Base-by-base conservation (phyloP, 2,888 invertebrate species). In the Euproctis similis region DNA sequence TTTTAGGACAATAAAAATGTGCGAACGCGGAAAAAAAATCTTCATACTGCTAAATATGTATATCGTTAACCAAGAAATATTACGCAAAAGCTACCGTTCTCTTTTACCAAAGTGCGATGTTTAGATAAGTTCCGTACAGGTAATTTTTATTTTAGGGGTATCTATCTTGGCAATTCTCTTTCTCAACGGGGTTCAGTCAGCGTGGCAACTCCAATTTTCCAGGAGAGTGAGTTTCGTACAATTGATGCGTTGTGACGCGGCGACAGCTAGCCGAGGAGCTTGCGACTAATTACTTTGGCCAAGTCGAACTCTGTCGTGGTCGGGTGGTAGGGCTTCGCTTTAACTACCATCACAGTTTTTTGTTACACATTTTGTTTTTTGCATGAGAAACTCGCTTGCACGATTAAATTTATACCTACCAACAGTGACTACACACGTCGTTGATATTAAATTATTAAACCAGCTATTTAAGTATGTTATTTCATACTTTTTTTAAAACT, bases 281-380 rank as follows among this genome's bases (percentile, higher is more conserved):
- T 57, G 63, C 72, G 73, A 77, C 77, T 76, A 77, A 80, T 78
- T 76, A 78, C 74, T 74, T 72, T 69, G 61, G 63, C 69, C 59
- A 66, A 72, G 66, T 65, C 66, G 61, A 55, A 64, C 60, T 59
- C 53, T 54, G 49, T 43, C 55, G 49, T 37, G 49, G 39, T 38
- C 50, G 42, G 58, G n/a, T n/a, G n/a, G 60, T 69, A 68, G 57
- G 77, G 75, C 69, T 75, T 76, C 75, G 46, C 62, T 63, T 70
- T 67, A 65, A 60, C 66, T 67, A 66, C 64, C 68, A 58, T 47
- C 39, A 40, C 52, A 53, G 64, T 67, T 71, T 67, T 71, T 67
- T 65, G 62, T 71, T 72, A 65, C 68, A 44, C 28, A 53, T 57
- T n/a, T n/a, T n/a, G n/a, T n/a, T 67, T 68, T 74, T 59, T 56